Conservation (phyloP, 2,888 invertebrate genomes). For the Microctonus hyperodae region DNA sequence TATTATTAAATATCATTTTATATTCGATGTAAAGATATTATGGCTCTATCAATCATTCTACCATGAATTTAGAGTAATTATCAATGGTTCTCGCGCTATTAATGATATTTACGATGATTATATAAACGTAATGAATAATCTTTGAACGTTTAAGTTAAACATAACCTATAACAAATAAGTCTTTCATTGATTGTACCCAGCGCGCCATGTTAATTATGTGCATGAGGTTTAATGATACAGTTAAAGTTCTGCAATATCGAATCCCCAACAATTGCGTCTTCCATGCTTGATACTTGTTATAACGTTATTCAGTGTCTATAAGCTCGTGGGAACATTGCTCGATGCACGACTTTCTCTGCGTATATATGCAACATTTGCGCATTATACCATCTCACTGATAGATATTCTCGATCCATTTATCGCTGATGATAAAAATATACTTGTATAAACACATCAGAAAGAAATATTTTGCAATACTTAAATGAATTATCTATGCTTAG, state of each 20-base stretch:
- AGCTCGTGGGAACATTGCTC: slow-evolving; percentile 47
- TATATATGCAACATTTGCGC: background rate
- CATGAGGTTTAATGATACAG: slow-evolving; percentile 27
- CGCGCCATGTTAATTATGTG: slow-evolving; percentile 23
- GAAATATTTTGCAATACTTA: background rate
- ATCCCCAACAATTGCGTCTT: slow-evolving; percentile 15
- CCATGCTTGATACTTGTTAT: background rate
- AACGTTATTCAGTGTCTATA: slow-evolving; percentile 45
- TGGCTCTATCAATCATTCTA: background rate
- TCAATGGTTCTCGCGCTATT: background rate
- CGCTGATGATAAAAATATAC: background rate
- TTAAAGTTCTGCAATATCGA: slow-evolving; percentile 20
- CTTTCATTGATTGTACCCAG: background rate
- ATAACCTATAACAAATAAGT: background rate
- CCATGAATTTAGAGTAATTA: background rate
- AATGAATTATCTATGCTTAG: background rate
- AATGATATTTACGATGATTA: background rate
- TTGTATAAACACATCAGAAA: no score
- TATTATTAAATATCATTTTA: background rate
- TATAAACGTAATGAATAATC: background rate
- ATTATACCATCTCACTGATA: background rate
- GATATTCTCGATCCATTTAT: background rate
- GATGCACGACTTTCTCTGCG: slow-evolving; percentile 49
- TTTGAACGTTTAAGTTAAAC: background rate
- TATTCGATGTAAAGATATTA: background rate